These are phyloP conservation scores for Bettongia penicillata DNA, from an alignment of 2,113 vertebrate genomes.

Conservation along the genomic window DNA sequence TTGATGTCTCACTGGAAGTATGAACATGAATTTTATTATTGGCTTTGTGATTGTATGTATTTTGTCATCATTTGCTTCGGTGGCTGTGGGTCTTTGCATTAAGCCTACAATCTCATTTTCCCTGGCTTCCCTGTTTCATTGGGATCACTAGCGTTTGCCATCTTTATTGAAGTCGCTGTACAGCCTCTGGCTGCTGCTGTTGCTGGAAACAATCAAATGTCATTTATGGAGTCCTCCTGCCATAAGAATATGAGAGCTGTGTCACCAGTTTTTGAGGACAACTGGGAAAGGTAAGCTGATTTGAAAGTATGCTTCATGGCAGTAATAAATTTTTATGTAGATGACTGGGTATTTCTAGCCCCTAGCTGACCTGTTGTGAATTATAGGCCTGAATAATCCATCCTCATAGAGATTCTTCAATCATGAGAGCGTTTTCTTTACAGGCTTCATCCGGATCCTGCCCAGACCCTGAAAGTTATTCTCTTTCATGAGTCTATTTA, in stretches of 20 bases:
- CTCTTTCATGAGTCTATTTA: neutral
- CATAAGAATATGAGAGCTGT: neutral
- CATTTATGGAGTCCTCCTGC: conserved; percentile 64
- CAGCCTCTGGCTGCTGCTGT: conserved; percentile 58
- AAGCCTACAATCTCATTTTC: conserved; percentile 62
- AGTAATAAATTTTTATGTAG: neutral
- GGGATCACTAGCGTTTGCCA: conserved; percentile 28
- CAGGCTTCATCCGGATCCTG: neutral
- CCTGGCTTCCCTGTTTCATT: conserved; percentile 43
- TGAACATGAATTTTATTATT: conserved; percentile 73
- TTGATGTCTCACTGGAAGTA: conserved; percentile 59
- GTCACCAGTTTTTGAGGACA: neutral
- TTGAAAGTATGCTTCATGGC: neutral
- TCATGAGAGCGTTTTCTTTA: conserved; percentile 18
- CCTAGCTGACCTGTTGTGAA: conserved; percentile 20
- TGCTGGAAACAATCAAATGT: conserved; percentile 69
- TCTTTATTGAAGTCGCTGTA: conserved; percentile 21
- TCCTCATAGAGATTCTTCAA: conserved; percentile 46
- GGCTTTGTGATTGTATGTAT: conserved; percentile 72
- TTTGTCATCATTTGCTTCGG: conserved; percentile 71
- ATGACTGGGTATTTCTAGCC: conserved; percentile 34
- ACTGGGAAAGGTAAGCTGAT: conserved; percentile 42
- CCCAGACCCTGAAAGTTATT: neutral
- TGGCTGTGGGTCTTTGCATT: conserved; percentile 44
- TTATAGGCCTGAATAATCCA: neutral